Evolutionary conservation across 2,888 invertebrate species (phyloP).

Genomic region (Parelbella ahira): DNA sequence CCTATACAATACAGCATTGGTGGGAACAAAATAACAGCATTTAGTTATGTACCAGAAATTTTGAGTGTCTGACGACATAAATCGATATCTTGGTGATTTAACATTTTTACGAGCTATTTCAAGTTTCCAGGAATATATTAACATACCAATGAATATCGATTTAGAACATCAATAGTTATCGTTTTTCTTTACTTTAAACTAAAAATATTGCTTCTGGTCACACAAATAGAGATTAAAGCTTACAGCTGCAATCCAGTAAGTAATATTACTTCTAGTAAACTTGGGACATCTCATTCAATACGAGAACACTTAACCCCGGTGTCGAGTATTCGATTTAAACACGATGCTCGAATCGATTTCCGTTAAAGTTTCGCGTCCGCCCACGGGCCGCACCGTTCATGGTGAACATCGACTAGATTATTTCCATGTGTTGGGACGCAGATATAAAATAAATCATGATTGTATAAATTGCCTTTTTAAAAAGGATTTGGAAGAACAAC

Average conservation of each 20-base stretch:
- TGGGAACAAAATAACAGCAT: too few relatives aligned
- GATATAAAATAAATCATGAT: constrained; percentile 42
- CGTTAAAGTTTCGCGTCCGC: constrained; percentile 60
- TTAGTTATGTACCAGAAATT: too few relatives aligned
- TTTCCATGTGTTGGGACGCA: constrained; percentile 39
- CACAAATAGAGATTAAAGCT: too few relatives aligned
- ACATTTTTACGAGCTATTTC: too few relatives aligned
- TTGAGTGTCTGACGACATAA: too few relatives aligned
- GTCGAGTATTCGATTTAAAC: constrained; percentile 58
- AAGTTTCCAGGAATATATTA: too few relatives aligned
- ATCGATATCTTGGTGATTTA: too few relatives aligned
- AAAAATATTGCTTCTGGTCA: too few relatives aligned
- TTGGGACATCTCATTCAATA: constrained; percentile 62
- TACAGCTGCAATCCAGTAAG: neutral
- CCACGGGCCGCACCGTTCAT: constrained; percentile 47
- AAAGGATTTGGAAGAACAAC: constrained; percentile 22
- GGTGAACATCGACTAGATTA: constrained; percentile 38
- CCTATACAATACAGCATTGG: too few relatives aligned
- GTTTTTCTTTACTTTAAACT: too few relatives aligned
- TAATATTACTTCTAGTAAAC: constrained; percentile 16
- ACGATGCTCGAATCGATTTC: constrained; percentile 61
- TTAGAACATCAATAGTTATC: too few relatives aligned
- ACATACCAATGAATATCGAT: too few relatives aligned
- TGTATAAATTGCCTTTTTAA: constrained; percentile 30
- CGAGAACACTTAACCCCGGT: constrained; percentile 60